Evolutionary conservation across 2,113 vertebrate species (phyloP).

Genomic region (Malurus elegans): DNA sequence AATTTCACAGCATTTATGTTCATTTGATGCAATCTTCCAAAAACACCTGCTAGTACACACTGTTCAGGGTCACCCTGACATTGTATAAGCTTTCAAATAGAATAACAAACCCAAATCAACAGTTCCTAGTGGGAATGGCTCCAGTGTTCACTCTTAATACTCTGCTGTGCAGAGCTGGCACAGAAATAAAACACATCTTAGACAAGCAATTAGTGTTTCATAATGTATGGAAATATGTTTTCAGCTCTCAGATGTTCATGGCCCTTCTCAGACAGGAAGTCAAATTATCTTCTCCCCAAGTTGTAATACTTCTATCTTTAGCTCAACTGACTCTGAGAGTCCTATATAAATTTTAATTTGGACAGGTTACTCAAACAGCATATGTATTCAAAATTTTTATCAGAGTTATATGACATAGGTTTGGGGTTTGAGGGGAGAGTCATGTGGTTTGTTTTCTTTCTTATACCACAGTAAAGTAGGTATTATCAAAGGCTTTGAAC

Average conservation of each 20-base stretch:
- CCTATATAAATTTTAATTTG: neutral
- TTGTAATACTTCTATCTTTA: neutral
- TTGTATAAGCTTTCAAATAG: neutral
- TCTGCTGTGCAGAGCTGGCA: neutral
- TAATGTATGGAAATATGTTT: neutral
- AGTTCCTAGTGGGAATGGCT: neutral
- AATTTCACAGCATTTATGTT: constrained; percentile 51
- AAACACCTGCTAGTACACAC: constrained; percentile 33
- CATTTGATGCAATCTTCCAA: constrained; percentile 39
- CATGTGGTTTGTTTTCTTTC: neutral
- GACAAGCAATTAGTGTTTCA: neutral
- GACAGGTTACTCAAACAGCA: neutral
- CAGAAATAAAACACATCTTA: neutral
- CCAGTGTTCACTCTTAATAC: neutral
- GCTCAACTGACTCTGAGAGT: neutral
- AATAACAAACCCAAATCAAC: constrained; percentile 6
- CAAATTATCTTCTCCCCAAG: neutral
- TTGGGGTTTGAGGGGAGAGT: accelerated
- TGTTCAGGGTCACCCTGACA: constrained; percentile 47
- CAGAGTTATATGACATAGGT: neutral
- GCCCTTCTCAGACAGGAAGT: neutral
- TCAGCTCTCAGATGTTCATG: neutral
- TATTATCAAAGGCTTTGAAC: neutral
- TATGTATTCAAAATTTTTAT: neutral
- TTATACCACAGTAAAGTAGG: neutral